Evolutionary conservation across 2,113 vertebrate species (phyloP).

Genomic region (Prochilodus magdalenae): DNA sequence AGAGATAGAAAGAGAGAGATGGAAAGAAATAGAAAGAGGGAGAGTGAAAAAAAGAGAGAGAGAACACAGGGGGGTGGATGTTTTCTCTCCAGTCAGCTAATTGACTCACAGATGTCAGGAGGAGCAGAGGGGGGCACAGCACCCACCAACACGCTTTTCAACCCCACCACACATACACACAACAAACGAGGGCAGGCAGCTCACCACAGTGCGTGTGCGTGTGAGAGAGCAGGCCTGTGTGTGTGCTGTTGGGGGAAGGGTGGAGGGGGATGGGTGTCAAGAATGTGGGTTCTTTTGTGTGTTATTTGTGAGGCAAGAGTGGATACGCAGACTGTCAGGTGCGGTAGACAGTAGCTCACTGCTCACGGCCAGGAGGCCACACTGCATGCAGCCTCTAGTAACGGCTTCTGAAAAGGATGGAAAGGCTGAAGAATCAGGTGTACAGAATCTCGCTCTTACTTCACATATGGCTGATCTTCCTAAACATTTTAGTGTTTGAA

Average conservation of each 20-base stretch:
- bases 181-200: conserved; percentile 24
- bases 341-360: conserved; percentile 1
- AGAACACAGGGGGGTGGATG: conserved; percentile 50
- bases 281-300: conserved; percentile 81
- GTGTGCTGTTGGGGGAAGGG: conserved; percentile 67
- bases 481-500: too few species aligned
- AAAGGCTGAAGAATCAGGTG: not conserved
- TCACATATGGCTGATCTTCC: not conserved
- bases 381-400: not conserved
- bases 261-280: conserved; percentile 76
- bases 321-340: conserved; percentile 63
- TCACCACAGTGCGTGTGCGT: conserved; percentile 21
- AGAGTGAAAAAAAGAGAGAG: conserved; percentile 60
- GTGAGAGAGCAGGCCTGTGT: conserved; percentile 38
- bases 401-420: not conserved
- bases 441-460: too few species aligned
- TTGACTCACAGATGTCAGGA: conserved; percentile 81
- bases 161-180: conserved; percentile 34
- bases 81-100: conserved; percentile 78
- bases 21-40: not conserved
- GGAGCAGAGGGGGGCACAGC: conserved; percentile 62
- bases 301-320: conserved; percentile 73
- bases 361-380: not conserved
- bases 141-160: conserved; percentile 62
- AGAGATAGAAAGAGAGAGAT: not conserved